phyloP scores from a whole-genome alignment of 2,113 vertebrate species.

The Tragelaphus scriptus region DNA sequence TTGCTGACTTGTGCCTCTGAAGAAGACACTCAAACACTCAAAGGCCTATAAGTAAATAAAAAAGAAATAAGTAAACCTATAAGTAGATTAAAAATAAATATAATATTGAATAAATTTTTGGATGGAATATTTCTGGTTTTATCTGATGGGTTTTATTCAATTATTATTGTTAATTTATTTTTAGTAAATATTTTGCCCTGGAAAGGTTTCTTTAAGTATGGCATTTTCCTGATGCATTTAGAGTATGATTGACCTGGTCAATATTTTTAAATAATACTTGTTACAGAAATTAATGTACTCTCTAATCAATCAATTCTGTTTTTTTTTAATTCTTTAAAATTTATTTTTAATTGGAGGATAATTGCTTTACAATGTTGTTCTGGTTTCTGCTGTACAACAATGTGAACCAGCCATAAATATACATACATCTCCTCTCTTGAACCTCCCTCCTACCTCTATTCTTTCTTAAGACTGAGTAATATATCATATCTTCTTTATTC shows the following conservation, averaged over 20 bases:
- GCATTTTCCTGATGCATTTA: neutral
- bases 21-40: neutral
- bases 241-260: neutral
- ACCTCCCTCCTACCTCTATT: neutral
- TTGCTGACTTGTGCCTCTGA: neutral
- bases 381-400: neutral
- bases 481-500: neutral
- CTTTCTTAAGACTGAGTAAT: neutral
- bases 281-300: neutral
- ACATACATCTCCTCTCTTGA: neutral
- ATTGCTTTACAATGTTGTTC: neutral
- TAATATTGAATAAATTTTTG: neutral
- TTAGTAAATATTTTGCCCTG: slow-evolving; percentile 12
- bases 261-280: neutral
- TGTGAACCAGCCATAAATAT: neutral
- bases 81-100: neutral
- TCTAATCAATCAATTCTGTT: neutral
- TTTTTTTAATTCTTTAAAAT: neutral
- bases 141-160: neutral
- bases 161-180: neutral
- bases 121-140: neutral
- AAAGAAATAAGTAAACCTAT: neutral
- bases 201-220: neutral
- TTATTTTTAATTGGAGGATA: neutral
- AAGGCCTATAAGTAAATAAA: neutral